Evolutionary conservation across 2,113 vertebrate species (phyloP).

Genomic region (Anas platyrhynchos): DNA sequence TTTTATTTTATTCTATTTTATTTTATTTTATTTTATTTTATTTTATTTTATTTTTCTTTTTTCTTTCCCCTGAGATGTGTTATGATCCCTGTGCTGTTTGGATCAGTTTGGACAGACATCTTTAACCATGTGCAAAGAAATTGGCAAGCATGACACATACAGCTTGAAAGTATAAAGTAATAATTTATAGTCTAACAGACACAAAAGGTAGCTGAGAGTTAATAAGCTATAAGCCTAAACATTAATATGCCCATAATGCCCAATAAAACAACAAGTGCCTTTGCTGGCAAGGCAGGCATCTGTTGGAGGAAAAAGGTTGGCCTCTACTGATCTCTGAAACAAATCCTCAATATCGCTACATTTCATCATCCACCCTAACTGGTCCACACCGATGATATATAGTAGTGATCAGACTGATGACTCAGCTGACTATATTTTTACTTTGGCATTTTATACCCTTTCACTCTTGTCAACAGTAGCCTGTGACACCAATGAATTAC

Average conservation of each 20-base stretch:
- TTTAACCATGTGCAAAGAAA: neutral
- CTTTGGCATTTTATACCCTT: neutral
- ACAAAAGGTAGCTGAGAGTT: neutral
- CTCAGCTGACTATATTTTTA: neutral
- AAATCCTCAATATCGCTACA: neutral
- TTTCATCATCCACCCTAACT: neutral
- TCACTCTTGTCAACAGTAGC: neutral
- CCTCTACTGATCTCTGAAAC: neutral
- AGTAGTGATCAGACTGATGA: rapidly evolving
- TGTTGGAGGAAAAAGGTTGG: neutral
- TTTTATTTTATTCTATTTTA: no score
- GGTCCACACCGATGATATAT: rapidly evolving
- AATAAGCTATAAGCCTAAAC: neutral
- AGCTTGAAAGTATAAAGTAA: neutral
- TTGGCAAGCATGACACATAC: neutral
- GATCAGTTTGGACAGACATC: neutral
- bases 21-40: neutral
- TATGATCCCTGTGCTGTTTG: neutral
- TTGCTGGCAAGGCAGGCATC: neutral
- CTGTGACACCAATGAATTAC: neutral
- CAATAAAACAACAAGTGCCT: neutral
- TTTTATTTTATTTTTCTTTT: neutral
- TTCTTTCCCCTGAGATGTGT: neutral
- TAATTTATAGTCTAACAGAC: neutral
- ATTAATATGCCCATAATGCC: neutral